Percentiles rank a stretch among this genome's conserved stretches.
These are phyloP conservation scores for Erebia palarica DNA, from an alignment of 2,888 invertebrate species.

Conservation along the genomic window DNA sequence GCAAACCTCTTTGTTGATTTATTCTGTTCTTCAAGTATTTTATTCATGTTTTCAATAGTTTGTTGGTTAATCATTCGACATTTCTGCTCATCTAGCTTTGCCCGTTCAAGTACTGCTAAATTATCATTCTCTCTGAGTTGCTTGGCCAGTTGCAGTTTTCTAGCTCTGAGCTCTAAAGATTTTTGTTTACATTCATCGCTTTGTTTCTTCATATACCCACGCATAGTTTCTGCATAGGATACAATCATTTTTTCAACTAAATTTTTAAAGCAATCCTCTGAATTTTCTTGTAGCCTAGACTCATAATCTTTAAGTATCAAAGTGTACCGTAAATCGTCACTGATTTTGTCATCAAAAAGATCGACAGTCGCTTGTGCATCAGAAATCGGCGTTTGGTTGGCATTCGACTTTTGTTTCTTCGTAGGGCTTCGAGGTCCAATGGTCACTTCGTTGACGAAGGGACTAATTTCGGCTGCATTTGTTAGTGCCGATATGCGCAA, in stretches of 20 bases:
- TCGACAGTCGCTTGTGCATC: conserved; percentile 51
- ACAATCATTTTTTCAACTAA: conserved; percentile 65
- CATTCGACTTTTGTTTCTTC: conserved; percentile 45
- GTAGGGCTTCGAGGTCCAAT: conserved; percentile 70
- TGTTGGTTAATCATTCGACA: conserved; percentile 68
- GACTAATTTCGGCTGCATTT: conserved; percentile 81
- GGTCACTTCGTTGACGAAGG: conserved; percentile 76
- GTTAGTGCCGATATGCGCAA: conserved; percentile 83
- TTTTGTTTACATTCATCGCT: conserved; percentile 63
- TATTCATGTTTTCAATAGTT: conserved; percentile 75
- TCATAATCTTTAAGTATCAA: conserved; percentile 66
- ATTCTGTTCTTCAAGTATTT: conserved; percentile 76
- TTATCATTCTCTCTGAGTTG: conserved; percentile 79
- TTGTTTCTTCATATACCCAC: conserved; percentile 61
- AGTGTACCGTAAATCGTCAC: conserved; percentile 63
- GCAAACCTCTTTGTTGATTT: conserved; percentile 74
- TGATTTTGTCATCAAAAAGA: conserved; percentile 61
- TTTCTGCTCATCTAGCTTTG: conserved; percentile 77
- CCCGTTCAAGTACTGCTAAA: conserved; percentile 63
- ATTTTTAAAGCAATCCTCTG: conserved; percentile 59
- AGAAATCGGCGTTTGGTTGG: conserved; percentile 42
- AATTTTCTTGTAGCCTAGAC: conserved; percentile 56
- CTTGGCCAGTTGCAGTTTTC: conserved; percentile 68
- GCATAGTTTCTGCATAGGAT: conserved; percentile 61
- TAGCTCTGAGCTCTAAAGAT: conserved; percentile 68